Base-by-base conservation (phyloP, 2,888 invertebrate species). In the Hemistola chrysoprasaria region DNA sequence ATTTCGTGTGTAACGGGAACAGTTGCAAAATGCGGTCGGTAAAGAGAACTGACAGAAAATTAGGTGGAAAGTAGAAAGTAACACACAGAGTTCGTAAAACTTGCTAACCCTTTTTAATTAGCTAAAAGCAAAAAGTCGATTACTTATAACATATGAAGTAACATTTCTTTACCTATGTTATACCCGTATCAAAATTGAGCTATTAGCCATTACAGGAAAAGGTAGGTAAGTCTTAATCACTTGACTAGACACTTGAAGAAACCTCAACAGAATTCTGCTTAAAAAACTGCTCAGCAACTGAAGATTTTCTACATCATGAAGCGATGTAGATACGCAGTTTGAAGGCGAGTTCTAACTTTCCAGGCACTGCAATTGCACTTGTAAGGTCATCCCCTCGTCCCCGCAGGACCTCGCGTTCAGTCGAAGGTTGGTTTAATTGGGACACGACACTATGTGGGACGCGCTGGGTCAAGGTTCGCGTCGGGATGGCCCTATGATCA, bases 361-460 rank as follows among this genome's bases (percentile, higher is more conserved):
- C 16, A 16, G 16, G 16, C 11, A 30, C 28, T 29, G 26, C 40
- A 41, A 23, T 45, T 43, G 49, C 49, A 46, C 20, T 40, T 23
- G 34, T 42, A 51, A 48, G 47, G 47, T 48, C 39, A 31, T 30
- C 36, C 20, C 40, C 25, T 27, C 42, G 54, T 40, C 50, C 44
- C 64, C 65, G 61, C 64, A 72, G 78, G 76, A 74, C 62, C 62
- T 43, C 39, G 22, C n/a, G 30, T 36, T 61, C 51, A 53, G 60
- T 56, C 51, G 76, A 77, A 83, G 83, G 83, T 70, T 78, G 55
- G 52, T 46, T 71, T 77, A 84, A 82, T 82, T 83, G 76, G 85
- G 78, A 62, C 85, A 72, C 65, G 62, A 65, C 71, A 53, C 66
- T 51, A 81, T 81, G 66, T 78, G 74, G 82, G 73, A 63, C 79